These are phyloP conservation scores for Ictalurus furcatus DNA, from an alignment of 2,113 vertebrate genomes.

Conservation along the genomic window DNA sequence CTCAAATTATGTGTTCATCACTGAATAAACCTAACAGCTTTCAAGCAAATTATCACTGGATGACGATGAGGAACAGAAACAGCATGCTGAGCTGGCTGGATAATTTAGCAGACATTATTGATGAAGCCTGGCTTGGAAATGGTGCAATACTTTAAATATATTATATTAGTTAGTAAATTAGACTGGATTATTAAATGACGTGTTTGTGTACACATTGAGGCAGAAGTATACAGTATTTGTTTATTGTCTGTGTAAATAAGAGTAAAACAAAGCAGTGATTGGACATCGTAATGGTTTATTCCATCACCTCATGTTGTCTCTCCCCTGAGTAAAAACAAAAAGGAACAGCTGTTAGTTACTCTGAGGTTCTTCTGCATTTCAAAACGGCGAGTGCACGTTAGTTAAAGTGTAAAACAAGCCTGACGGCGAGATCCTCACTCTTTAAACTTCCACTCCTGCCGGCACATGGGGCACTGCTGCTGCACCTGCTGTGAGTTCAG, in stretches of 20 bases:
- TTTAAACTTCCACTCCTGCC: constrained; percentile 98
- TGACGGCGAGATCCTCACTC: constrained; percentile 72
- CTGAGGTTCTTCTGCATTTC: not conserved
- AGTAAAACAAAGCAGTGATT: not conserved
- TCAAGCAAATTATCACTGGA: not conserved
- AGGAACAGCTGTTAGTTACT: constrained; percentile 22
- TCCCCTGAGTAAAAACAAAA: constrained; percentile 37
- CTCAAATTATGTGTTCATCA: not conserved
- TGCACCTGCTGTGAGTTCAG: constrained; percentile 95
- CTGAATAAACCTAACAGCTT: not conserved
- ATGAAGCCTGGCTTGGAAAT: not conserved
- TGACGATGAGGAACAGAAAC: not conserved
- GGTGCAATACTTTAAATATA: too few species aligned
- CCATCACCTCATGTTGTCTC: constrained; percentile 37
- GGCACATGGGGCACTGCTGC: constrained; percentile 98
- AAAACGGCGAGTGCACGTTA: not conserved
- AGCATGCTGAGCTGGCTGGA: not conserved
- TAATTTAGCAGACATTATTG: not conserved
- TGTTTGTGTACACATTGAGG: not conserved
- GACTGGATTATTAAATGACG: not conserved
- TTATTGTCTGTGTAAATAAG: not conserved
- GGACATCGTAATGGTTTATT: not conserved
- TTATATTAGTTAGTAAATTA: not conserved
- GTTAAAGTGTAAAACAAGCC: not conserved
- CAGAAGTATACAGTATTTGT: not conserved